Evolutionary conservation across 2,113 vertebrate species (phyloP).

Genomic region (Glaucidium brasilianum): DNA sequence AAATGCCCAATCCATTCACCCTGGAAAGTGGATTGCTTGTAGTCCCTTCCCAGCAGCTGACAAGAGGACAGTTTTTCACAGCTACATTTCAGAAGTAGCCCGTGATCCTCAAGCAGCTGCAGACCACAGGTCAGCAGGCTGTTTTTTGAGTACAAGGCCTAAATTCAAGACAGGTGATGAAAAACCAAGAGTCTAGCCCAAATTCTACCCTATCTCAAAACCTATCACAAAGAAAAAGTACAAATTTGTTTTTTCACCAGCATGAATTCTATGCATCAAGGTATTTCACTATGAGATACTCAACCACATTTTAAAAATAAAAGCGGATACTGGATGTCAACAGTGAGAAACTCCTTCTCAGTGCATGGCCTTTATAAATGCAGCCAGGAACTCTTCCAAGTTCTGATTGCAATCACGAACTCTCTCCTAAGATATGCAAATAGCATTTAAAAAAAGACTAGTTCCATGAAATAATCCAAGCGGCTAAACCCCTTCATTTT

Average conservation of each 20-base stretch:
- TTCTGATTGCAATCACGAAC: neutral
- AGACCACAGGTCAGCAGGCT: neutral
- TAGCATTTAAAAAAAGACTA: neutral
- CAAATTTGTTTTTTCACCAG: neutral
- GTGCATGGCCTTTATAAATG: neutral
- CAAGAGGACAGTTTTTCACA: neutral
- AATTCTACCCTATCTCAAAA: neutral
- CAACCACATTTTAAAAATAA: neutral
- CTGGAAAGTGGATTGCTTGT: neutral
- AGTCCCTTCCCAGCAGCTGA: neutral
- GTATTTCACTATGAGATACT: neutral
- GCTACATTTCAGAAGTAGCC: neutral
- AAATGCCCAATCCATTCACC: neutral
- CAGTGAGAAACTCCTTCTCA: neutral
- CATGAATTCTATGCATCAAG: neutral
- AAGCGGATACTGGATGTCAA: neutral
- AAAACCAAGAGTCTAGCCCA: neutral
- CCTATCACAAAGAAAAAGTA: neutral
- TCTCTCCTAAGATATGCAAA: neutral
- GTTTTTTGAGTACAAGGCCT: neutral
- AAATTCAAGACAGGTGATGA: neutral
- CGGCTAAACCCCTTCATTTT: neutral
- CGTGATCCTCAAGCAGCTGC: fast-evolving
- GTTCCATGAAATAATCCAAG: neutral
- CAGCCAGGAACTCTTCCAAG: neutral